phyloP scores from a whole-genome alignment of 2,888 invertebrate species.

The Sipunculus nudus region DNA sequence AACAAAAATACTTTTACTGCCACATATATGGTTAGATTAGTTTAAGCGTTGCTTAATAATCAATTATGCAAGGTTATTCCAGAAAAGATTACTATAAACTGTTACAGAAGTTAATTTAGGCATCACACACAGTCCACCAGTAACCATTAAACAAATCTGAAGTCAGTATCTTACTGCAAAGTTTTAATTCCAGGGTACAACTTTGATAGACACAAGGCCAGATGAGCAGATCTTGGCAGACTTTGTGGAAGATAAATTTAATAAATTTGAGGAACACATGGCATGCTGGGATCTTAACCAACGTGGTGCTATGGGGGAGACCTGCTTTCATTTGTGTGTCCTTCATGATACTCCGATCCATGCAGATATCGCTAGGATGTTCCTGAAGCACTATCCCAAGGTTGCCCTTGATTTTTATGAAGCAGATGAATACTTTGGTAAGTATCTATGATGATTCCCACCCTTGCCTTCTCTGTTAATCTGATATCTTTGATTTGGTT shows the following conservation, averaged over 20 bases:
- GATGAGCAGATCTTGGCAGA: conserved; percentile 46
- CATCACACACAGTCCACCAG: too few relatives aligned
- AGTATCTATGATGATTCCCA: conserved; percentile 41
- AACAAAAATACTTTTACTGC: too few relatives aligned
- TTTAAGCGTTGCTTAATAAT: too few relatives aligned
- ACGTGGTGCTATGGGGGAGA: conserved; percentile 94
- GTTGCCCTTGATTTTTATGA: conserved; percentile 93
- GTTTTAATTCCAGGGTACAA: conserved; percentile 19
- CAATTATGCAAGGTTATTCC: too few relatives aligned
- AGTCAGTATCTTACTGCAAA: too few relatives aligned
- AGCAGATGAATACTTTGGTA: conserved; percentile 95
- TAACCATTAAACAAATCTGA: too few relatives aligned
- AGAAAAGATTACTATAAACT: too few relatives aligned
- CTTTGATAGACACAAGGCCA: conserved; percentile 22
- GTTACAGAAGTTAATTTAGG: too few relatives aligned
- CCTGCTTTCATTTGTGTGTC: conserved; percentile 90
- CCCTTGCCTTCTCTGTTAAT: too few relatives aligned
- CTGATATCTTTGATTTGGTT: too few relatives aligned
- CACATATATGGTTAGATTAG: too few relatives aligned
- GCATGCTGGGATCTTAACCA: conserved; percentile 99
- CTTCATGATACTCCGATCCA: conserved; percentile 89
- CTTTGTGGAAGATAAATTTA: conserved; percentile 48
- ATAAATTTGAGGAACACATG: conserved; percentile 66
- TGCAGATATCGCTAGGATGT: conserved; percentile 84
- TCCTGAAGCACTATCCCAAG: conserved; percentile 91